These are phyloP conservation scores for Lepilemur ruficaudatus DNA, from an alignment of 2,797 vertebrate species.

Conservation along the genomic window DNA sequence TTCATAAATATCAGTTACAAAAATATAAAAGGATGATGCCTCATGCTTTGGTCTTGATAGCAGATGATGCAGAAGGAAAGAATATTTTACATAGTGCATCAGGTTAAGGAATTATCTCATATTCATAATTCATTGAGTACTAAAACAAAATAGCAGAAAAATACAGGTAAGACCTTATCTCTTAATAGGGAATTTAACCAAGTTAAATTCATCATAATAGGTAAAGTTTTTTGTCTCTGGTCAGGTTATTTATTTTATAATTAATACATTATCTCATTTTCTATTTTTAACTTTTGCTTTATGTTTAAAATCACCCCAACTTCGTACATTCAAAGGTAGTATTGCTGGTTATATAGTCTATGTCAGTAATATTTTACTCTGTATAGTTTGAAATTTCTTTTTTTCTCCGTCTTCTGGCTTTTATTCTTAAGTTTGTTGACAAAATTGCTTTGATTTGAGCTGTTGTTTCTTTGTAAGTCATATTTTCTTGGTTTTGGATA, in stretches of 20 bases:
- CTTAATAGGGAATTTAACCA: neutral
- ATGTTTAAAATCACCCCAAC: neutral
- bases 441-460: neutral
- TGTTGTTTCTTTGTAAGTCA: neutral
- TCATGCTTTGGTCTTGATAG: neutral
- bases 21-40: neutral
- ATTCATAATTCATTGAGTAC: neutral
- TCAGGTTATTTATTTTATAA: neutral
- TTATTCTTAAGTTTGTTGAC: neutral
- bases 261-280: neutral
- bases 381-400: neutral
- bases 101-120: neutral
- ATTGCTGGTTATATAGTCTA: neutral
- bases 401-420: neutral
- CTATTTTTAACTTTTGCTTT: neutral
- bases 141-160: neutral
- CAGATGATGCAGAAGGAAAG: neutral
- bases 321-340: neutral
- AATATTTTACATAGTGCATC: neutral
- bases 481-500: neutral
- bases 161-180: neutral
- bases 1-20: neutral
- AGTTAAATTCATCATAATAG: neutral
- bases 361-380: neutral
- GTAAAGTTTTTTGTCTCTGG: neutral